Percentiles rank a stretch among this genome's conserved stretches.
phyloP scores from a whole-genome alignment of 2,888 invertebrate genomes.

The Thera obeliscata region DNA sequence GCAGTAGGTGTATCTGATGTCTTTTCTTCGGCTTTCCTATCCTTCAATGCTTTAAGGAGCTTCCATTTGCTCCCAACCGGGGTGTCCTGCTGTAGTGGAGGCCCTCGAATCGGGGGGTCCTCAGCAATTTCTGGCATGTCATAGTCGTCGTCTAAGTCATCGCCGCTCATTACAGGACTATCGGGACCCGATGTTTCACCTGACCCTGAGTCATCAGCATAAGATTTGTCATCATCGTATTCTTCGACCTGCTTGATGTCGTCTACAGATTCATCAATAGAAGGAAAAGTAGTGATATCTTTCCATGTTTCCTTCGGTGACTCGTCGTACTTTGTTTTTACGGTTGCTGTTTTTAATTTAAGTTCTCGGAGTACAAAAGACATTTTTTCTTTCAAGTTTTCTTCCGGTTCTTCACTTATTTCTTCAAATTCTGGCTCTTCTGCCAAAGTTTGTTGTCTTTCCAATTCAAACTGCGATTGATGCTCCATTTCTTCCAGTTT shows the following conservation, averaged over 20 bases:
- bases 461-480: conserved; percentile 87
- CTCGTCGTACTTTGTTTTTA: conserved; percentile 73
- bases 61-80: conserved; percentile 95
- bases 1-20: conserved; percentile 87
- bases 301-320: conserved; percentile 75
- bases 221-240: conserved; percentile 73
- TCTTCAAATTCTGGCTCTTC: conserved; percentile 85
- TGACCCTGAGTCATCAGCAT: conserved; percentile 87
- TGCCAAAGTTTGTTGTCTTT: conserved; percentile 85
- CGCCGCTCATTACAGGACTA: conserved; percentile 90
- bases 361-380: conserved; percentile 91
- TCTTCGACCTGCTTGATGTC: conserved; percentile 57
- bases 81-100: conserved; percentile 76
- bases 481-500: conserved; percentile 94
- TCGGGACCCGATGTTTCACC: conserved; percentile 96
- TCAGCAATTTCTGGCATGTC: conserved; percentile 80
- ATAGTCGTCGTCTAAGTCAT: conserved; percentile 88
- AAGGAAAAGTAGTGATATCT: conserved; percentile 78
- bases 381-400: conserved; percentile 91
- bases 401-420: conserved; percentile 83
- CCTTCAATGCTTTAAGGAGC: conserved; percentile 93
- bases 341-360: conserved; percentile 86
- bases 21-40: conserved; percentile 94
- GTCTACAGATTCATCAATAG: conserved; percentile 75
- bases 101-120: conserved; percentile 58